Base-by-base conservation (phyloP, 2,888 invertebrate genomes). In the Cephalotes varians region DNA sequence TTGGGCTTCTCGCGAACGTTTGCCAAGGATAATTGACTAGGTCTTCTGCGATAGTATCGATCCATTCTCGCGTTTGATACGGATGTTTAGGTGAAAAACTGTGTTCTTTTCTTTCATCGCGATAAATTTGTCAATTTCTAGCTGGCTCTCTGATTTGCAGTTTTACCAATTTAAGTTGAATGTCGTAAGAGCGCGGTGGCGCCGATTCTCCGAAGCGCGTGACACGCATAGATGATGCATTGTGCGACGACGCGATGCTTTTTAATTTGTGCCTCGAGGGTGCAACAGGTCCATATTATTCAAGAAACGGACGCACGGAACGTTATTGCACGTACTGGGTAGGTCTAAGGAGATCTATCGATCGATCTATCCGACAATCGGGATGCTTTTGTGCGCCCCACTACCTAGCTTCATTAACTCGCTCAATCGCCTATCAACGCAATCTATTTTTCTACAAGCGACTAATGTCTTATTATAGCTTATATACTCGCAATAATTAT, bases 251-350 rank as follows among this genome's bases (percentile, higher is more conserved):
- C 60, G 62, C 28, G 40, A 31, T 56, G 81, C 62, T 37, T 84
- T 80, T 86, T 81, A 82, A 88, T 86, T 87, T 62, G 54, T 67
- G 18, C 40, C 25, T 64, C 72, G 47, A 34, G 51, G 82, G 79
- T 80, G 87, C 83, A 88, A 88, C 87, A 89, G 85, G 86, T 89
- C 77, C 51, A 12, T n/a, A n/a, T n/a, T n/a, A n/a, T 62, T 37
- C 58, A 49, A 47, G 47, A n/a, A 58, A 49, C 49, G 67, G 10
- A 40, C 60, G 60, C 34, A 1, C 47, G 49, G 15, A 44, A 64
- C 3, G 58, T 54, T 56, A 56, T 44, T 21, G n/a, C 40, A 15
- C 18, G 37, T 10, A 37, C 15, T 28, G 28, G 40, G 21, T 12
- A 12, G 37, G 34, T 21, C 51, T 49, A 54, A 51, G 51, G 37